phyloP scores from a whole-genome alignment of 2,797 vertebrate species.

The Schizopygopsis malacanthus region DNA sequence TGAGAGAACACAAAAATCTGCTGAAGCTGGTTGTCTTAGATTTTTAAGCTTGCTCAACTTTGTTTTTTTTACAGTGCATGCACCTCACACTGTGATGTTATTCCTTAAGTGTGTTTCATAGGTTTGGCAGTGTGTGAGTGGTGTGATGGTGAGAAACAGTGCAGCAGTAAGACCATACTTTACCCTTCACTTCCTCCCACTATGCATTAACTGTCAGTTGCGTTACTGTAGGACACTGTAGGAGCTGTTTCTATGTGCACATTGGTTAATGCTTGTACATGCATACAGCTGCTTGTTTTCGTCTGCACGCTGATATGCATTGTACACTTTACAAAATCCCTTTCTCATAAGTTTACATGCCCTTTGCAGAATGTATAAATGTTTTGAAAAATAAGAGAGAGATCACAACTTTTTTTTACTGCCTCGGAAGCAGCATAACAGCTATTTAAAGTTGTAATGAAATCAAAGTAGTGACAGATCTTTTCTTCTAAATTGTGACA shows the following conservation, averaged over 20 bases:
- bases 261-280: constrained; percentile 29
- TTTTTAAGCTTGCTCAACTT: too few relatives aligned
- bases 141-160: constrained; percentile 13
- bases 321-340: neutral
- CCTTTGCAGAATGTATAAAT: constrained; percentile 9
- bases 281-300: constrained; percentile 12
- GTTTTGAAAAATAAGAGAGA: neutral
- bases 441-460: neutral
- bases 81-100: neutral
- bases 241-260: constrained; percentile 2
- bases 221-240: neutral
- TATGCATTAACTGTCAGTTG: neutral
- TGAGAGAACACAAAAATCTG: too few relatives aligned
- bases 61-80: neutral
- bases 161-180: constrained; percentile 7
- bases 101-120: constrained; percentile 5
- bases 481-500: neutral
- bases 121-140: neutral
- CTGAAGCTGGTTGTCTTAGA: too few relatives aligned
- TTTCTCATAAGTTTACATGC: constrained; percentile 5
- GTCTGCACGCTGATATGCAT: neutral
- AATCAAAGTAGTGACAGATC: neutral
- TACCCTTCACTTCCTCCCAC: constrained; percentile 1
- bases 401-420: neutral
- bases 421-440: neutral